Conservation (phyloP, 64 coral and sea anemone genomes). For the Dendrophyllia cribrosa region DNA sequence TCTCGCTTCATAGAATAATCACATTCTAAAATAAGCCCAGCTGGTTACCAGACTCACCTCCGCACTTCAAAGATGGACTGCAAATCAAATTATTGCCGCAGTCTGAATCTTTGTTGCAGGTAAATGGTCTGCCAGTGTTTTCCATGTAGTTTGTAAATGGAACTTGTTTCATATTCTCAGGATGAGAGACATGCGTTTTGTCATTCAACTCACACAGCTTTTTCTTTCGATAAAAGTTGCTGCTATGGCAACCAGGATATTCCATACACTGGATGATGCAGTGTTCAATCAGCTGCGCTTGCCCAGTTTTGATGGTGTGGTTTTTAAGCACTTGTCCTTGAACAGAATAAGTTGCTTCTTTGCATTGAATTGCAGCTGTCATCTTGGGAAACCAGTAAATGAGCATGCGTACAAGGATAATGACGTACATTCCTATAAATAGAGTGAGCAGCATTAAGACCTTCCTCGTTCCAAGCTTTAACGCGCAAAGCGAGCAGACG, state of each 20-base stretch:
- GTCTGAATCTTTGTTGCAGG: background rate
- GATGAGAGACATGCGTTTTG: background rate
- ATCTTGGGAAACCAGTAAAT: background rate
- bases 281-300: background rate
- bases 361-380: background rate
- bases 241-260: constrained; percentile 4
- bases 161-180: background rate
- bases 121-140: background rate
- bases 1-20: too few relatives aligned
- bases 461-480: too few relatives aligned
- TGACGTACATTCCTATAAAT: background rate
- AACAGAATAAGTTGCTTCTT: background rate
- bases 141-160: constrained; percentile 4
- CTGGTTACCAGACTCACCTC: background rate
- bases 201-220: constrained; percentile 10
- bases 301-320: background rate
- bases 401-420: background rate
- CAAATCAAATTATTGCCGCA: background rate
- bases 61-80: background rate
- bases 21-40: too few relatives aligned
- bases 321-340: background rate
- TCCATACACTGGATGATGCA: background rate
- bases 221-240: background rate
- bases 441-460: too few relatives aligned
- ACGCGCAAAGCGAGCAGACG: too few relatives aligned